A percentile compares a stretch with the other conserved stretches of the same genome.
These are phyloP conservation scores for Abrostola tripartita DNA, from an alignment of 2,888 invertebrate genomes.

Conservation along the genomic window DNA sequence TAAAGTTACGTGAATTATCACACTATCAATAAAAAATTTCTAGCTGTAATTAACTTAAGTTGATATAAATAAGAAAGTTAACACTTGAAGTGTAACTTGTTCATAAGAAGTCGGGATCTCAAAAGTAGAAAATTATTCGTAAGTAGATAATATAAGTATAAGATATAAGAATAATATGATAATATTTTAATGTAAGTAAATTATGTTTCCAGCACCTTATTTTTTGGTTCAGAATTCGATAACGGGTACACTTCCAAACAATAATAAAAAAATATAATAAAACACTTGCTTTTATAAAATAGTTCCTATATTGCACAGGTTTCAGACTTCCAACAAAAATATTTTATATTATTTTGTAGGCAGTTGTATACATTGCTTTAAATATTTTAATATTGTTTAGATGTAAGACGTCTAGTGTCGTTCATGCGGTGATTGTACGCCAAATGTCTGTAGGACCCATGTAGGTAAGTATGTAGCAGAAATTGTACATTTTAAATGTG, in stretches of 20 bases:
- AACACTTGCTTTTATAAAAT: constrained; percentile 29
- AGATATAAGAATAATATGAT: too few species aligned
- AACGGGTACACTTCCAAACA: constrained; percentile 4
- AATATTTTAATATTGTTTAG: constrained; percentile 2
- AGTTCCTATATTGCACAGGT: constrained; percentile 30
- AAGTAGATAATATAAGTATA: too few species aligned
- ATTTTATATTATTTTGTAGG: constrained; percentile 9
- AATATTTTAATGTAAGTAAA: too few species aligned
- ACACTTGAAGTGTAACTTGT: too few species aligned
- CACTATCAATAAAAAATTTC: too few species aligned
- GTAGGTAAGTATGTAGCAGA: constrained; percentile 51
- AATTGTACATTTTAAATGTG: constrained; percentile 59
- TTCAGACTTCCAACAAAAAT: constrained; percentile 1
- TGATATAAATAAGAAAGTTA: too few species aligned
- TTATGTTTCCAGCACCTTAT: too few species aligned
- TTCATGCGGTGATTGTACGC: constrained; percentile 49
- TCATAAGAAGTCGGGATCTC: too few species aligned
- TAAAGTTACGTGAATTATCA: too few species aligned
- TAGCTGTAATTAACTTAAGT: too few species aligned
- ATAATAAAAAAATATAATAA: neutral
- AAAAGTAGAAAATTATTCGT: too few species aligned
- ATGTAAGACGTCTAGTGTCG: constrained; percentile 21
- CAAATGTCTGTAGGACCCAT: constrained; percentile 56
- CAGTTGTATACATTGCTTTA: constrained; percentile 21
- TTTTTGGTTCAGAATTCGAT: too few species aligned